Base-by-base conservation (phyloP, 1,140 invertebrate genomes). In the Caerostris darwini region DNA sequence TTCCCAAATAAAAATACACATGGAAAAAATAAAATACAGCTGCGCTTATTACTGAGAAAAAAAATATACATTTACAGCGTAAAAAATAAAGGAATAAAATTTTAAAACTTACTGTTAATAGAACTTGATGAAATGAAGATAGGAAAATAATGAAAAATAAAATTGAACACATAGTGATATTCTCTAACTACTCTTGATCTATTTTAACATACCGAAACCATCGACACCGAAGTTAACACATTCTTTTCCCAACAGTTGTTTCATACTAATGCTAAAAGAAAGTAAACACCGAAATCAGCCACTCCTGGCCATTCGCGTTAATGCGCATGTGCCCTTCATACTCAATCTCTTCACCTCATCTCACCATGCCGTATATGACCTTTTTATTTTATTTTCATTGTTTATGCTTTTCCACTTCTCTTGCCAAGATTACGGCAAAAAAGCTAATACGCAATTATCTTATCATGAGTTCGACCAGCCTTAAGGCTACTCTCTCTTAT, bases 321-420 rank as follows among this genome's bases (percentile, higher is more conserved):
- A n/a, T 58, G 56, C 56, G 83, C 83, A 85, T 85, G 83, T 85
- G 83, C 83, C 17, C 14, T 58, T 10, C 54, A 19, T 85, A 58
- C 34, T 85, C 83, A 85, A 77, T 85, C 83, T 85, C 71, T 77
- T 77, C 71, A 77, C 71, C 71, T 77, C 71, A 77, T 77, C 71
- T 77, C 10, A 77, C 50, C 71, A 77, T 53, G 34, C 8, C 10
- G 10, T 50, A 50, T 53, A 50, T 50, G 71, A 77, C 71, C 71
- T 77, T 77, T 34, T 34, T 71, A 19, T 69, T 50, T 77, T 77
- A 77, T 77, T 77, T 77, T 77, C 71, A 53, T 77, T 77, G 71
- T 53, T 77, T 77, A 77, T 77, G 50, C 50, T 77, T 77, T 77
- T 77, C 34, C 8, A 50, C 14, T 77, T 77, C 53, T 77, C 71